These are phyloP conservation scores for Melanophora roralis DNA, from an alignment of 2,888 invertebrate species.

Conservation along the genomic window DNA sequence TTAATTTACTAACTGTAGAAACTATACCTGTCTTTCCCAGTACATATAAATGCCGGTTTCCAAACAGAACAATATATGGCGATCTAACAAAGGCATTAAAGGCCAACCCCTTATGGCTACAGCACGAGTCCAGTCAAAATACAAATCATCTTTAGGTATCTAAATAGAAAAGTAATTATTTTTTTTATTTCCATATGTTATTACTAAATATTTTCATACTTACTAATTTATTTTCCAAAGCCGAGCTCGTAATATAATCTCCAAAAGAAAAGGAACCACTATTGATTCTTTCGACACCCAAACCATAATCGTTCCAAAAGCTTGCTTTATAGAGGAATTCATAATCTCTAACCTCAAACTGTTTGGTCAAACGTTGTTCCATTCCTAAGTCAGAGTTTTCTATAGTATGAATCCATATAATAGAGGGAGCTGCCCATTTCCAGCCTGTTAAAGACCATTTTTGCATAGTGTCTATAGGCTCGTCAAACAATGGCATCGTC, in stretches of 20 bases:
- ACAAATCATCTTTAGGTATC: slow-evolving; percentile 73
- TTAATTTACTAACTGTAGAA: too few species aligned
- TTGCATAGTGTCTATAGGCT: slow-evolving; percentile 71
- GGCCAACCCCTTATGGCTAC: slow-evolving; percentile 74
- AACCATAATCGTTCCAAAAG: slow-evolving; percentile 69
- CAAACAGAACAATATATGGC: slow-evolving; percentile 69
- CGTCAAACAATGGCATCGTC: slow-evolving; percentile 71
- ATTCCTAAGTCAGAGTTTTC: slow-evolving; percentile 68
- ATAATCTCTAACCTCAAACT: slow-evolving; percentile 72
- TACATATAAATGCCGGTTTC: slow-evolving; percentile 72
- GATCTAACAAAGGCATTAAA: slow-evolving; percentile 71
- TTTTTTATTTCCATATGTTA: too few species aligned
- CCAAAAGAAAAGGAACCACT: slow-evolving; percentile 71
- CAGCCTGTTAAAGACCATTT: slow-evolving; percentile 71
- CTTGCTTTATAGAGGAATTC: slow-evolving; percentile 71
- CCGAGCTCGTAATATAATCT: slow-evolving; percentile 69
- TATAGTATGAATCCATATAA: slow-evolving; percentile 72
- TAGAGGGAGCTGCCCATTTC: slow-evolving; percentile 75
- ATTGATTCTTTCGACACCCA: slow-evolving; percentile 73
- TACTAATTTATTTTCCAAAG: slow-evolving; percentile 72
- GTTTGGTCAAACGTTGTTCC: slow-evolving; percentile 69
- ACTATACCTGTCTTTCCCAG: slow-evolving; percentile 71
- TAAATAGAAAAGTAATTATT: slow-evolving; percentile 40
- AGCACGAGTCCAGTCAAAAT: slow-evolving; percentile 74
- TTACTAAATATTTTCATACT: not conserved